These are phyloP conservation scores for Chymomyza amoena DNA, from an alignment of 2,888 invertebrate species.

Conservation along the genomic window DNA sequence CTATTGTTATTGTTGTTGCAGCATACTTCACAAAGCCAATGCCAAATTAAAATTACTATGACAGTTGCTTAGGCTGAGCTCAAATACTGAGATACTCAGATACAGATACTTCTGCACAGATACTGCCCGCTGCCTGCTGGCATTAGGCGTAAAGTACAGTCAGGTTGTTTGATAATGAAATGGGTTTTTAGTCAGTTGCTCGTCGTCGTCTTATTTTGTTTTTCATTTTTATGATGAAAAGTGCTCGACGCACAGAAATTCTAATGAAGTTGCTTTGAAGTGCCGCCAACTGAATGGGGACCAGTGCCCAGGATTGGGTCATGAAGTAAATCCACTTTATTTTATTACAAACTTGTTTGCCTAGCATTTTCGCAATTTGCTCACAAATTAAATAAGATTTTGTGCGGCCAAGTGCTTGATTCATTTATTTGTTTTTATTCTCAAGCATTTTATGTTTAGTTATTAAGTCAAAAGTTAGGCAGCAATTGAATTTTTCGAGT, in stretches of 20 bases:
- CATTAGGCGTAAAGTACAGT: slow-evolving; percentile 32
- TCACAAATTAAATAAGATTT: slow-evolving; percentile 52
- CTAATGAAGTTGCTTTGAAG: slow-evolving; percentile 46
- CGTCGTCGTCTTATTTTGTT: background rate
- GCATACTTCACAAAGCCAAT: slow-evolving; percentile 46
- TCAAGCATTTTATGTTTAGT: background rate
- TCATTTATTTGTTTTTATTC: background rate
- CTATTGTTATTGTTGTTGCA: slow-evolving; percentile 1
- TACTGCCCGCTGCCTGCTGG: slow-evolving; percentile 5
- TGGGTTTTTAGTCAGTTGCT: slow-evolving; percentile 35
- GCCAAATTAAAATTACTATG: slow-evolving; percentile 64
- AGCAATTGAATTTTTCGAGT: slow-evolving; percentile 47
- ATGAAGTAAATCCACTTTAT: slow-evolving; percentile 55
- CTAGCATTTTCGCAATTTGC: slow-evolving; percentile 30
- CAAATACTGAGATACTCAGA: background rate
- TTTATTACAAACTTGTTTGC: slow-evolving; percentile 62
- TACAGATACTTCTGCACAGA: slow-evolving; percentile 24
- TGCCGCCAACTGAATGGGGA: background rate
- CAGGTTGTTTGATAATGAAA: slow-evolving; percentile 49
- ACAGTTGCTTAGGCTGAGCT: slow-evolving; percentile 29
- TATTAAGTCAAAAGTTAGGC: slow-evolving; percentile 53
- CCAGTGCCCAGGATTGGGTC: slow-evolving; percentile 17
- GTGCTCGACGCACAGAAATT: slow-evolving; percentile 52
- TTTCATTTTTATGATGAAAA: slow-evolving; percentile 28
- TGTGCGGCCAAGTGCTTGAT: slow-evolving; percentile 15